Evolutionary conservation across 1,140 invertebrate genomes (phyloP), one percentile per base, ranked within the genome.

Genomic region (Subanguina moxae): DNA sequence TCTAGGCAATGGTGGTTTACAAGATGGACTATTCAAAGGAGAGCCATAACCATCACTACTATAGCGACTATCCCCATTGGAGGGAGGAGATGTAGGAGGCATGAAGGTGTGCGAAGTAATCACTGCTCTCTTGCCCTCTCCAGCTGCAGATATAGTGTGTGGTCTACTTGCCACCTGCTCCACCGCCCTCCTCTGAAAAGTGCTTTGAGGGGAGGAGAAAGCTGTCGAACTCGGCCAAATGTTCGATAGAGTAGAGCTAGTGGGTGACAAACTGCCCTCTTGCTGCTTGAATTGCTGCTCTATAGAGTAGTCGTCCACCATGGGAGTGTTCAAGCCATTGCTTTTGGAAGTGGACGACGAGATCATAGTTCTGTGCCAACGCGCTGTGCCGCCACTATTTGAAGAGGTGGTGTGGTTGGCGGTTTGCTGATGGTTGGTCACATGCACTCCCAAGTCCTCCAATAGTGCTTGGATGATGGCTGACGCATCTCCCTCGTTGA

Each of bases 391-490:
- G 19, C 7, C n/a, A 17, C 17, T 25, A 19, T 9, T 19, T 43
- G 28, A 62, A 3, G 9, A 19, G 0, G 25, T 32, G 15, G 48
- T 32, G 30, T 32, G 28, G 43, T 7, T 21, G 21, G 27, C 15
- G 17, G 15, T 48, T n/a, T 17, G 27, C 11, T 17, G 21, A 25
- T 48, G 25, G 17, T 23, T 19, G 23, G n/a, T 13, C 19, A 17
- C 19, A 17, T 25, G n/a, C n/a, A 57, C 23, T 15, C 42, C 21
- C 23, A 52, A 48, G 42, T 77, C 59, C 64, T 71, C 74, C 9
- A 75, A 30, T n/a, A 73, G 42, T 52, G 71, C 62, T 21, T 68
- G 38, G 9, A 75, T 59, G n/a, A 78, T 64, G 13, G 19, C 8
- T 19, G 64, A 57, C 1, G 75, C 17, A 42, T 75, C 64, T 28